Evolutionary conservation across 2,888 invertebrate species (phyloP).

Genomic region (Romanomermis culicivorax): DNA sequence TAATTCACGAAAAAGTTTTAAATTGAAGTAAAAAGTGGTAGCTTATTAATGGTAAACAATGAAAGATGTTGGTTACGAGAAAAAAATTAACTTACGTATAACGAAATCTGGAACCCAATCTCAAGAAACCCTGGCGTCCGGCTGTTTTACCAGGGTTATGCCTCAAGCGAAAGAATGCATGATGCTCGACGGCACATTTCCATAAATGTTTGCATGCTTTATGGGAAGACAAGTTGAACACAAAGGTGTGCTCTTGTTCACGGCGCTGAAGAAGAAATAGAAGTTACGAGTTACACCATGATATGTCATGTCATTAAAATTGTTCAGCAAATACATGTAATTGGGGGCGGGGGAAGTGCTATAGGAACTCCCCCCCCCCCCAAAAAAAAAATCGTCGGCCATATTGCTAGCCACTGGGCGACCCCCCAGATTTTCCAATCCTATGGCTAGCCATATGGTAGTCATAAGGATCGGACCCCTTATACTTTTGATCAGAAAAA

Average conservation of each 20-base stretch:
- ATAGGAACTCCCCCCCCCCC: no score
- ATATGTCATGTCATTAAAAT: no score
- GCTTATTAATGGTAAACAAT: not conserved
- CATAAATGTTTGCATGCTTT: slow-evolving; percentile 97
- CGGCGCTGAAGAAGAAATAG: slow-evolving; percentile 38
- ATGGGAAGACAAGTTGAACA: slow-evolving; percentile 77
- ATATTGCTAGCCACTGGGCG: no score
- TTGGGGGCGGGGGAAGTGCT: no score
- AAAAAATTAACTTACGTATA: slow-evolving; percentile 38
- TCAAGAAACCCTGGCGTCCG: slow-evolving; percentile 79
- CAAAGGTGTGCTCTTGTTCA: slow-evolving; percentile 95
- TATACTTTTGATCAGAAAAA: no score
- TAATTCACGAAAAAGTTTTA: not conserved
- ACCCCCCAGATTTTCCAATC: no score
- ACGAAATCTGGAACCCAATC: slow-evolving; percentile 92
- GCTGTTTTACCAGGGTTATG: slow-evolving; percentile 42
- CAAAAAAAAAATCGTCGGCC: no score
- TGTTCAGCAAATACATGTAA: no score
- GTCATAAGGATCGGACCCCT: not conserved
- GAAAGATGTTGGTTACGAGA: not conserved
- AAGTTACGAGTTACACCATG: no score
- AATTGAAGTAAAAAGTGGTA: not conserved
- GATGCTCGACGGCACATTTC: slow-evolving; percentile 99
- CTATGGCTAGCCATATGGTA: no score
- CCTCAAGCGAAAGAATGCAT: slow-evolving; percentile 86